Base-by-base conservation (phyloP, 2,113 vertebrate species). In the Phodopus roborovskii region DNA sequence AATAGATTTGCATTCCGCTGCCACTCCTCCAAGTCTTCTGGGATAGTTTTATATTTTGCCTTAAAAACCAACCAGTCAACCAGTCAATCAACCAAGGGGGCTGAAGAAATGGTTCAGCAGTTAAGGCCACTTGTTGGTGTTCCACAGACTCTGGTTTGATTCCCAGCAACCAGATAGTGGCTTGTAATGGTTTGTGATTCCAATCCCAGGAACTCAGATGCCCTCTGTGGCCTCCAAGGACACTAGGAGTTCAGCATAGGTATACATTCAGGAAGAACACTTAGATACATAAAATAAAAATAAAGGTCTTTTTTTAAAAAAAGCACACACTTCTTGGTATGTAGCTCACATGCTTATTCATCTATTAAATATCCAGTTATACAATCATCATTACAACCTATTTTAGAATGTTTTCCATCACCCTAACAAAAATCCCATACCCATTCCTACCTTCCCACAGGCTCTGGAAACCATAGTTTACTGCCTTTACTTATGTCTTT, bases 401-500 rank as follows among this genome's bases (percentile, higher is more conserved):
- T 73, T 93, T 87, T 68, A 96, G 66, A 82, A 93, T 42, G 84
- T 96, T 93, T 94, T 94, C 26, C 66, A n/a, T 96, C 60, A 56
- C 48, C 12, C 16, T 15, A 71, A 94, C 62, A 93, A 89, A 94
- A 97, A 60, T 36, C 45, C 36, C 5, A 53, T 39, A n/a, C 9
- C 20, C 30, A 45, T 94, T 87, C 36, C 30, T 2, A 17, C 17
- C 9, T 83, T 53, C 5, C 56, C 13, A 16, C 5, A 42, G 26
- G 28, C 24, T 15, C 24, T 93, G 56, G 42, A 48, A 96, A 83
- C 50, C 15, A 78, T 24, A 88, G 0, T 90, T n/a, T 86, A 50
- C 4, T 73, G 78, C 85, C 36, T 91, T 7, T 58, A 17, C 77
- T 36, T 84, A 19, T 50, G 62, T 33, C 77, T 81, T 83, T 94